Conservation (phyloP, 2,888 invertebrate species). For the Cantharis flavilabris region DNA sequence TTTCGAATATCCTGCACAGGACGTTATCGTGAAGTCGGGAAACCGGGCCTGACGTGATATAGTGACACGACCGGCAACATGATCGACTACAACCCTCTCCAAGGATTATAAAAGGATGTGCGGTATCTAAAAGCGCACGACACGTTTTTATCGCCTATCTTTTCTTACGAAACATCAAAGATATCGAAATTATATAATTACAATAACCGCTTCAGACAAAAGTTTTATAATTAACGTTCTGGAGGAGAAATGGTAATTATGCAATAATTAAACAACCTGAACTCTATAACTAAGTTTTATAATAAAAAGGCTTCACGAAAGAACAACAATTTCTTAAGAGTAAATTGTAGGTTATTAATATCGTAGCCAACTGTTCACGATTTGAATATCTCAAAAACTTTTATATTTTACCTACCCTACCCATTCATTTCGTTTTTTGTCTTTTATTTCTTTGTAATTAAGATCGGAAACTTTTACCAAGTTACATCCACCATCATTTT, state of each 20-base stretch:
- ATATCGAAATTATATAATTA: neutral
- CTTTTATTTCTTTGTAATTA: neutral
- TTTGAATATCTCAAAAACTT: neutral
- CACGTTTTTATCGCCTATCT: slow-evolving; percentile 4
- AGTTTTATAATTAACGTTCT: neutral
- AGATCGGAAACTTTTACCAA: neutral
- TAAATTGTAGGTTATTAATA: neutral
- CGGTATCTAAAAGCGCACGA: slow-evolving; percentile 25
- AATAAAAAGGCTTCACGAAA: neutral
- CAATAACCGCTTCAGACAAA: neutral
- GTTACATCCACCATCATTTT: neutral
- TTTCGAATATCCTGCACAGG: slow-evolving; percentile 1
- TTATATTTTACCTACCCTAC: neutral
- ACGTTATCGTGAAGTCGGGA: slow-evolving; percentile 8
- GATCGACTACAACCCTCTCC: slow-evolving; percentile 26
- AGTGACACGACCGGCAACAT: slow-evolving; percentile 27
- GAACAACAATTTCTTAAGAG: neutral
- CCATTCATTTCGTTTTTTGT: neutral
- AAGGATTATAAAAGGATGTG: slow-evolving; percentile 25
- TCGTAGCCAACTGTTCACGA: neutral
- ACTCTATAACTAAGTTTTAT: neutral
- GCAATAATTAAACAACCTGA: neutral
- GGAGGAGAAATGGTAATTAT: neutral
- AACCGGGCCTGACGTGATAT: slow-evolving; percentile 14
- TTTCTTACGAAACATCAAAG: neutral